Evolutionary conservation across 2,113 vertebrate genomes (phyloP).

Genomic region (Abramis brama): DNA sequence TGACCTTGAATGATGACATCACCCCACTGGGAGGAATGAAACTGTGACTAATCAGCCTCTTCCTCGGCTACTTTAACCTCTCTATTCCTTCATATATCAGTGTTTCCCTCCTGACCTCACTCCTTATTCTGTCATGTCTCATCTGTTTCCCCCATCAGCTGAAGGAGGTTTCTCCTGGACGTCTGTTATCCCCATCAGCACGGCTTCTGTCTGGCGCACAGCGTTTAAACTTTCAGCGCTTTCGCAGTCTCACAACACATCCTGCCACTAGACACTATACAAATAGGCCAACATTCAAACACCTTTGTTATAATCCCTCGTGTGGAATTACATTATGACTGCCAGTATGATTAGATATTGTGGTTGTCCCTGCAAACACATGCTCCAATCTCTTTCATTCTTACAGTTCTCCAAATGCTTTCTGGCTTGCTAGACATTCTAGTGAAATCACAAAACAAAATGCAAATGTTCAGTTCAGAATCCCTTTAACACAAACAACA

Average conservation of each 20-base stretch:
- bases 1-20: constrained; percentile 20
- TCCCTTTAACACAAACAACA: too few species aligned
- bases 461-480: neutral
- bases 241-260: neutral
- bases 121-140: too few species aligned
- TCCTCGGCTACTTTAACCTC: neutral
- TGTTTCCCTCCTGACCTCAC: neutral
- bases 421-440: neutral
- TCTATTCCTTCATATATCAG: neutral
- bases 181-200: constrained; percentile 5
- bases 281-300: neutral
- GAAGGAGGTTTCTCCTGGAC: constrained; percentile 4
- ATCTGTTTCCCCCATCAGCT: constrained; percentile 21
- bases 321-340: neutral
- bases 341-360: neutral
- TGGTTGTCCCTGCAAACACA: neutral
- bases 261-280: neutral
- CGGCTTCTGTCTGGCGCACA: neutral
- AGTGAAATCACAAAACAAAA: neutral
- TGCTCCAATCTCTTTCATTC: neutral
- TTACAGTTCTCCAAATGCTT: neutral
- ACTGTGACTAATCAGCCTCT: neutral
- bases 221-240: neutral
- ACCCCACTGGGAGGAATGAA: neutral
- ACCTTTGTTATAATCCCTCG: neutral